These are phyloP conservation scores for Echinops telfairi DNA, from an alignment of 2,113 vertebrate species.

Conservation along the genomic window DNA sequence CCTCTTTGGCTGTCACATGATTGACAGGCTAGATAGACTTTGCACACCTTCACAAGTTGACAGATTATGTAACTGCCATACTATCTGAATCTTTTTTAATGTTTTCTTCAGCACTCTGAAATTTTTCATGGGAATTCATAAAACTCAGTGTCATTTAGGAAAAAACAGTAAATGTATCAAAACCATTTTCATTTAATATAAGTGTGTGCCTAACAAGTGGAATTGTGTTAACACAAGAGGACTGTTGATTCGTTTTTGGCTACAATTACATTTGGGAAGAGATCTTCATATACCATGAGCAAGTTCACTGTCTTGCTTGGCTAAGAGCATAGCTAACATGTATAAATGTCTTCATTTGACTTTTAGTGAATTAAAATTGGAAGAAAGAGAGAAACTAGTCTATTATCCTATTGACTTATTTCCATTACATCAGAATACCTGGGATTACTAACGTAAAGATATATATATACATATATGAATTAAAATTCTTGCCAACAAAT, in stretches of 20 bases:
- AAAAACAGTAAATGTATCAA: conserved; percentile 65
- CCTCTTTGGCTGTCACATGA: no score
- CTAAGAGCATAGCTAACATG: neutral
- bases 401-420: conserved; percentile 2
- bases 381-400: neutral
- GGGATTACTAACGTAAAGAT: neutral
- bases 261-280: neutral
- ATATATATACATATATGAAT: neutral
- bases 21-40: no score
- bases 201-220: conserved; percentile 4
- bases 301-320: neutral
- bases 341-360: neutral
- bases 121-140: conserved; percentile 79
- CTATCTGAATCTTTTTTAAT: conserved; percentile 79
- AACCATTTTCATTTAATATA: conserved; percentile 46
- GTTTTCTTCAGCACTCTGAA: conserved; percentile 83
- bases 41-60: no score
- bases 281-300: neutral
- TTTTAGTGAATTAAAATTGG: neutral
- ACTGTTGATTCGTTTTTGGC: neutral
- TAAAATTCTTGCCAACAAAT: no score
- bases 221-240: neutral
- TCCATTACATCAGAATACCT: neutral
- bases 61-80: no score
- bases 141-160: conserved; percentile 86